These are phyloP conservation scores for Pocillopora meandrina DNA, from an alignment of 92 coral and sea anemone species.

Conservation along the genomic window DNA sequence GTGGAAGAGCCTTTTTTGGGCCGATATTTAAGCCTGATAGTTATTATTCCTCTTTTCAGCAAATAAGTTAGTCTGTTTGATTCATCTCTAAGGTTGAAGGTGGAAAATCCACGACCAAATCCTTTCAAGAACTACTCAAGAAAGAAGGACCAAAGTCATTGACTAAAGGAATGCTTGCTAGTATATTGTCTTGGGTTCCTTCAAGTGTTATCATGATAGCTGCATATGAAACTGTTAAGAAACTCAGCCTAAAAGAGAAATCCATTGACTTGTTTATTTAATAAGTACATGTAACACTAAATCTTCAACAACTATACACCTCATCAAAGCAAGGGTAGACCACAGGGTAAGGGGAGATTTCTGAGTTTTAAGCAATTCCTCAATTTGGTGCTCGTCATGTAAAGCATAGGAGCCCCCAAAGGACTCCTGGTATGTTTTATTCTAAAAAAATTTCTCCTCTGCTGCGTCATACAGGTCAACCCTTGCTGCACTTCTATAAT, in stretches of 20 bases:
- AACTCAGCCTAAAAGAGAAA: conserved; percentile 68
- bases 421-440: too few relatives aligned
- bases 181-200: conserved; percentile 74
- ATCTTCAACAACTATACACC: background rate
- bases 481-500: too few relatives aligned
- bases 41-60: background rate
- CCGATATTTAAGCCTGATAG: background rate
- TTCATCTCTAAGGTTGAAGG: conserved; percentile 78
- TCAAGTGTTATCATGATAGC: conserved; percentile 77
- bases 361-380: too few relatives aligned
- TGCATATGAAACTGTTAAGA: conserved; percentile 83
- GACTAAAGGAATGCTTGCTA: conserved; percentile 82
- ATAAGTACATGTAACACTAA: background rate
- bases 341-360: background rate
- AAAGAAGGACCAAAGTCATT: conserved; percentile 83
- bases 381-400: too few relatives aligned
- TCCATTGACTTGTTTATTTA: conserved; percentile 18
- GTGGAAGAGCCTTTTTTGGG: background rate
- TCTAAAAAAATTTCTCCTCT: too few relatives aligned
- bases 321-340: background rate
- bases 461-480: too few relatives aligned
- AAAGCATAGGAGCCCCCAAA: too few relatives aligned
- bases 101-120: conserved; percentile 67
- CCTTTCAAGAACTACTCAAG: conserved; percentile 74
- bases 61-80: background rate